Conservation (phyloP, 2,797 vertebrate species). For the Monodelphis domestica region DNA sequence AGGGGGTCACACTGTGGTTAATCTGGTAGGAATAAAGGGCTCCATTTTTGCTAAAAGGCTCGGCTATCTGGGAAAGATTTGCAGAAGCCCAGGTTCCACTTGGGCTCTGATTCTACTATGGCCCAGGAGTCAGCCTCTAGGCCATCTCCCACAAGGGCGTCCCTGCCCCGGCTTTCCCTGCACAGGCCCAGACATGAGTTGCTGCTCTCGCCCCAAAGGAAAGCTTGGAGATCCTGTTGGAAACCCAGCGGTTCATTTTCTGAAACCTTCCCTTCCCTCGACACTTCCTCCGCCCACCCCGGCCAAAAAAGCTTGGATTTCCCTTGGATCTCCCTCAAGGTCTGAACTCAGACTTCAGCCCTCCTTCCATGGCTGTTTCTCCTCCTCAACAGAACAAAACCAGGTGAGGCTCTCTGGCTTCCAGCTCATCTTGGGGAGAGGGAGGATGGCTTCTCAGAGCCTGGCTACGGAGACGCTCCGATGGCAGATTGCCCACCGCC, state of each 20-base stretch:
- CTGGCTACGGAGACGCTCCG: not conserved
- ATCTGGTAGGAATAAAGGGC: not conserved
- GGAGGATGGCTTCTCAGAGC: not conserved
- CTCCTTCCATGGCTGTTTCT: not conserved
- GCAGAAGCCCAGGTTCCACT: not conserved
- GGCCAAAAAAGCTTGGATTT: not conserved
- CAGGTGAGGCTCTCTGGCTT: not conserved
- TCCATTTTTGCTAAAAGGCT: not conserved
- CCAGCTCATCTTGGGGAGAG: not conserved
- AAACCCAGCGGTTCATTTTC: not conserved
- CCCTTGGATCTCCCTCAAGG: not conserved
- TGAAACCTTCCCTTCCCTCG: not conserved
- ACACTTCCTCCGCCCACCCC: not conserved
- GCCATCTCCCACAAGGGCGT: not conserved
- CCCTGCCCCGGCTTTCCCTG: not conserved
- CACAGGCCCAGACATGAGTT: not conserved
- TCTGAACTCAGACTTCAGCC: not conserved
- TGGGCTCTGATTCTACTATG: not conserved
- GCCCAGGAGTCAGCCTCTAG: not conserved
- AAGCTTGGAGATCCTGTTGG: not conserved
- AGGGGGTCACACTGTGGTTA: not conserved
- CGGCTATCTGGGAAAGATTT: not conserved
- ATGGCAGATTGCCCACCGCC: too few relatives aligned
- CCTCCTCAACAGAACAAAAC: not conserved
- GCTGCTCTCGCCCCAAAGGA: not conserved